Conservation (phyloP, 64 coral and sea anemone species). For the Porites australiensis region DNA sequence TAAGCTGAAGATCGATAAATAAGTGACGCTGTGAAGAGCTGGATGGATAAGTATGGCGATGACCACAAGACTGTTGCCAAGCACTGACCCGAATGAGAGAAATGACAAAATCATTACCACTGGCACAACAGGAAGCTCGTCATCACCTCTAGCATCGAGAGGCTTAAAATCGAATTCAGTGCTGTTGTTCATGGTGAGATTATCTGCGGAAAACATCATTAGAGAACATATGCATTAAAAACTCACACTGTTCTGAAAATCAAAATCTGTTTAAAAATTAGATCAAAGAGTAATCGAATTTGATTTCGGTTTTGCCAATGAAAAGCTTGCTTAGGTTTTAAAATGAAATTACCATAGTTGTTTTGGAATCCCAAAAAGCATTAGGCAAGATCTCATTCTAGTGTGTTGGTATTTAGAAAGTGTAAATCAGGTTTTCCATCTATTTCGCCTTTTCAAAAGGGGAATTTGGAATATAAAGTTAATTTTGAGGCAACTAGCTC, state of each 20-base stretch:
- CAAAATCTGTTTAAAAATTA: too few species aligned
- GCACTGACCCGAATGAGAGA: conserved; percentile 51
- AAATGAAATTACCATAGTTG: too few species aligned
- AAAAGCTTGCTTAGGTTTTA: too few species aligned
- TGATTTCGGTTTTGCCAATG: too few species aligned
- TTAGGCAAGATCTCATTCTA: too few species aligned
- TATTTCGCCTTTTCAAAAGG: too few species aligned
- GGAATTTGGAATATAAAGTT: too few species aligned
- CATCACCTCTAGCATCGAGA: background rate
- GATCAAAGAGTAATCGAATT: too few species aligned
- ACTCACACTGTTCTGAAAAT: background rate
- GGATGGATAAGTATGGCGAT: conserved; percentile 75
- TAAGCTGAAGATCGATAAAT: conserved; percentile 79
- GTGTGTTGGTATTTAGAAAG: too few species aligned
- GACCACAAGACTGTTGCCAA: conserved; percentile 69
- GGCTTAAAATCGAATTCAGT: background rate
- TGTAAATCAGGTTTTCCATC: too few species aligned
- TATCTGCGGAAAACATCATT: background rate
- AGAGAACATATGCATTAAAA: background rate
- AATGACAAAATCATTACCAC: conserved; percentile 50
- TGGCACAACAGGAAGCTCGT: conserved; percentile 23
- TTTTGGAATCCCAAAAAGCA: too few species aligned
- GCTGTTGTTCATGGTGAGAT: background rate
- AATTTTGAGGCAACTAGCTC: too few species aligned
- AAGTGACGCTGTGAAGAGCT: conserved; percentile 74